phyloP scores from a whole-genome alignment of 2,113 vertebrate species.

The Hippocampus comes region DNA sequence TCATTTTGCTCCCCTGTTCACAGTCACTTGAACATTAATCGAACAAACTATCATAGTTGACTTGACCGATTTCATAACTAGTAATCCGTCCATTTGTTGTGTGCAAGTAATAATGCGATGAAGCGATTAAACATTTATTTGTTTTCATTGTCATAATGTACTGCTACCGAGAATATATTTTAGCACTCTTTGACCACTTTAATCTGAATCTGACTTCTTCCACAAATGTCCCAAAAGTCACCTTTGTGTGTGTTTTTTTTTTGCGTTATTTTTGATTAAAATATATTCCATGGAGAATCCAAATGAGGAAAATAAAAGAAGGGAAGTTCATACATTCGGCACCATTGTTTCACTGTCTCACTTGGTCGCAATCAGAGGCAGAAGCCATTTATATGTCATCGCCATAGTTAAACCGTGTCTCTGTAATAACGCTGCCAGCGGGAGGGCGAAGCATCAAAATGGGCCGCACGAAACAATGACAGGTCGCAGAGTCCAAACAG shows the following conservation, averaged over 20 bases:
- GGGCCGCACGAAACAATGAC: constrained; percentile 47
- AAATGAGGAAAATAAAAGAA: constrained; percentile 3
- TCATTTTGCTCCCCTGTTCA: too few relatives aligned
- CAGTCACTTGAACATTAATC: too few relatives aligned
- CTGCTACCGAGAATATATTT: too few relatives aligned
- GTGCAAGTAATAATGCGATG: too few relatives aligned
- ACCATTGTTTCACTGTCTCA: constrained; percentile 50
- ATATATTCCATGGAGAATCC: neutral
- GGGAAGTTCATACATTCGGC: constrained; percentile 13
- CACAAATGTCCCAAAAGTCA: neutral
- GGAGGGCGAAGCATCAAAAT: constrained; percentile 15
- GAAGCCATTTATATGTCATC: constrained; percentile 54
- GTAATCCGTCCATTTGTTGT: too few relatives aligned
- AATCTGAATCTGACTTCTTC: too few relatives aligned
- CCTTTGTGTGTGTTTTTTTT: neutral
- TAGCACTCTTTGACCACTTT: too few relatives aligned
- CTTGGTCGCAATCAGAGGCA: constrained; percentile 13
- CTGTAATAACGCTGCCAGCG: neutral
- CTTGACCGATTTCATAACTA: too few relatives aligned
- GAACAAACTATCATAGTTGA: too few relatives aligned
- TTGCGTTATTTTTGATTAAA: neutral
- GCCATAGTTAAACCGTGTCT: constrained; percentile 26
- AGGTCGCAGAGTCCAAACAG: constrained; percentile 13
- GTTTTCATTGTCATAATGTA: too few relatives aligned
- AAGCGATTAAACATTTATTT: too few relatives aligned